These are phyloP conservation scores for Diabrotica balteata DNA, from an alignment of 2,888 invertebrate genomes.

Conservation along the genomic window DNA sequence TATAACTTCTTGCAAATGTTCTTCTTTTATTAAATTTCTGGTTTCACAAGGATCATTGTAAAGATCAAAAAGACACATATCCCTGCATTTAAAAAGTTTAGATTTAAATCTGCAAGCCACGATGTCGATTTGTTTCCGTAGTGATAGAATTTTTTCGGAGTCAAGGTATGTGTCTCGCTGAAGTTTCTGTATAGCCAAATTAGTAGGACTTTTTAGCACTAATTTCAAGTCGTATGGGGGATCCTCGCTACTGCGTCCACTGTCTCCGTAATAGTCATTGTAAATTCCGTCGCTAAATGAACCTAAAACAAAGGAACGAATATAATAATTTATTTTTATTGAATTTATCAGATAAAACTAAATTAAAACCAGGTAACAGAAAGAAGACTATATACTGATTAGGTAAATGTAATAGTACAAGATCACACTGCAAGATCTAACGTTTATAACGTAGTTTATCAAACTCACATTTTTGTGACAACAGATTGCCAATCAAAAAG, in stretches of 20 bases:
- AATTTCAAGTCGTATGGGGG: slow-evolving; percentile 45
- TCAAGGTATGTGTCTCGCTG: slow-evolving; percentile 27
- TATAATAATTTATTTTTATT: not conserved
- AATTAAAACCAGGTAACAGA: no score
- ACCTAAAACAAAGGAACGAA: slow-evolving; percentile 36
- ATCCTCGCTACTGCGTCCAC: slow-evolving; percentile 41
- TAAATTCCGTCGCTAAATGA: slow-evolving; percentile 42
- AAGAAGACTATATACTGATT: no score
- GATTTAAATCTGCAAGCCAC: slow-evolving; percentile 24
- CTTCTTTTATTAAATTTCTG: slow-evolving; percentile 45
- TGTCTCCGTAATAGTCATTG: slow-evolving; percentile 47
- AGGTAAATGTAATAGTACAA: no score
- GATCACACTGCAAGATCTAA: no score
- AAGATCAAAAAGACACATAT: slow-evolving; percentile 52
- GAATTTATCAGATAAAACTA: no score
- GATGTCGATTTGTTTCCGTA: slow-evolving; percentile 37
- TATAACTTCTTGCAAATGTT: slow-evolving; percentile 36
- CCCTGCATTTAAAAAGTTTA: slow-evolving; percentile 32
- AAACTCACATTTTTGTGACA: no score
- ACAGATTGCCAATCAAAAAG: no score
- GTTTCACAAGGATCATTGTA: slow-evolving; percentile 54
- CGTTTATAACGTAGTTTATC: no score
- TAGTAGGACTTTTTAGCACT: slow-evolving; percentile 47
- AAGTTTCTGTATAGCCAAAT: slow-evolving; percentile 47
- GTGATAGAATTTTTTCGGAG: slow-evolving; percentile 8